These are phyloP conservation scores for Danaus chrysippus DNA, from an alignment of 2,888 invertebrate species.

Conservation along the genomic window DNA sequence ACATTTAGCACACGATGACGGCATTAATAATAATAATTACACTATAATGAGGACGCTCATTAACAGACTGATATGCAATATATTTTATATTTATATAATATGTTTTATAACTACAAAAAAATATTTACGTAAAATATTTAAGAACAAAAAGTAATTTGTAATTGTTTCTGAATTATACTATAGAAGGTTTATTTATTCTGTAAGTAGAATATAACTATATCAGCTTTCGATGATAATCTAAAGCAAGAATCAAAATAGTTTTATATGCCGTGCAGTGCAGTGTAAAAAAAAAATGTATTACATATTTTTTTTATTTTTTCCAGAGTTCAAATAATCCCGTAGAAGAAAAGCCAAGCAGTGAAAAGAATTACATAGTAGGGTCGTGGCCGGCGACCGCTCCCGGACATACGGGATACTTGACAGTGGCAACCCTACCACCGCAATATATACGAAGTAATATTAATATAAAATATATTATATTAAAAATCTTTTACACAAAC, in stretches of 20 bases:
- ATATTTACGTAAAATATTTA: background rate
- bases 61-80: conserved; percentile 11
- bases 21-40: conserved; percentile 22
- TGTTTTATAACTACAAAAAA: background rate
- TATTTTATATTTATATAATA: background rate
- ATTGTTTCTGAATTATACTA: background rate
- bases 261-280: too few relatives aligned
- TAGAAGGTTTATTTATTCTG: too few relatives aligned
- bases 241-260: too few relatives aligned
- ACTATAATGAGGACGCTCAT: conserved; percentile 21
- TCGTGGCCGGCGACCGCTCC: conserved; percentile 86
- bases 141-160: background rate
- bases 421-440: conserved; percentile 93
- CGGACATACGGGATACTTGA: conserved; percentile 98
- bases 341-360: conserved; percentile 67
- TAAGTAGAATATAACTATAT: too few relatives aligned
- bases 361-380: conserved; percentile 82
- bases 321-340: conserved; percentile 67
- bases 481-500: background rate
- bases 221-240: too few relatives aligned
- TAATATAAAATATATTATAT: conserved; percentile 1
- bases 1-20: conserved; percentile 45
- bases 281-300: too few relatives aligned
- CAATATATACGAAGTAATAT: conserved; percentile 69
- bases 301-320: conserved; percentile 17